phyloP scores from a whole-genome alignment of 1,140 invertebrate genomes.

The Cydia splendana region DNA sequence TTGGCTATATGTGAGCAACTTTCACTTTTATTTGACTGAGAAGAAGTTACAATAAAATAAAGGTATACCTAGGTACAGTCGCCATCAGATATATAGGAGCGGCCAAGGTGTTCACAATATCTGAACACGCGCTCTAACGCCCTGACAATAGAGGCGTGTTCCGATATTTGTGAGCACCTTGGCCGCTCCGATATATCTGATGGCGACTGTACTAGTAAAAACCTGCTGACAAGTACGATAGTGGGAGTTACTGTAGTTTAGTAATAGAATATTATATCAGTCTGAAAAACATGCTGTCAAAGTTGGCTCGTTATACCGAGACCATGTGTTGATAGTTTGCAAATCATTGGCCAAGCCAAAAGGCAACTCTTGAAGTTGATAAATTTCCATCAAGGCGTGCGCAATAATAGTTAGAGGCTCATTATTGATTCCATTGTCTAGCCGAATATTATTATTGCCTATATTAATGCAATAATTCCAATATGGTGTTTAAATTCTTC shows the following conservation, averaged over 20 bases:
- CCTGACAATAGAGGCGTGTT: too few species aligned
- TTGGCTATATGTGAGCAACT: too few species aligned
- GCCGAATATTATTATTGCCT: not conserved
- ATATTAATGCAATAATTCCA: not conserved
- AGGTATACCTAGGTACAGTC: too few species aligned
- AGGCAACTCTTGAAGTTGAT: not conserved
- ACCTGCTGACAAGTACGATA: not conserved
- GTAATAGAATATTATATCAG: not conserved
- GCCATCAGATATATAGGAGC: too few species aligned
- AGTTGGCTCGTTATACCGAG: slow-evolving; percentile 5
- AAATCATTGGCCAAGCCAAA: not conserved
- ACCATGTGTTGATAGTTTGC: not conserved
- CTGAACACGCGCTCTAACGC: too few species aligned
- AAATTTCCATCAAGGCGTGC: not conserved
- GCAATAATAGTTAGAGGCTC: slow-evolving; percentile 5
- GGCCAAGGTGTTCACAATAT: too few species aligned
- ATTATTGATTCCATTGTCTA: not conserved
- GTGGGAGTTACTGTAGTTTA: not conserved
- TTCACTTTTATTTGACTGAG: not conserved
- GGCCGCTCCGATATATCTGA: too few species aligned
- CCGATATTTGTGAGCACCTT: too few species aligned
- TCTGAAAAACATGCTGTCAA: not conserved
- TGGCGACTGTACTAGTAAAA: too few species aligned
- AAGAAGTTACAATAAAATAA: not conserved
- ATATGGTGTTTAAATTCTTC: not conserved